These are phyloP conservation scores for Ceratosolen solmsi DNA, from an alignment of 1,140 invertebrate genomes.

Conservation along the genomic window DNA sequence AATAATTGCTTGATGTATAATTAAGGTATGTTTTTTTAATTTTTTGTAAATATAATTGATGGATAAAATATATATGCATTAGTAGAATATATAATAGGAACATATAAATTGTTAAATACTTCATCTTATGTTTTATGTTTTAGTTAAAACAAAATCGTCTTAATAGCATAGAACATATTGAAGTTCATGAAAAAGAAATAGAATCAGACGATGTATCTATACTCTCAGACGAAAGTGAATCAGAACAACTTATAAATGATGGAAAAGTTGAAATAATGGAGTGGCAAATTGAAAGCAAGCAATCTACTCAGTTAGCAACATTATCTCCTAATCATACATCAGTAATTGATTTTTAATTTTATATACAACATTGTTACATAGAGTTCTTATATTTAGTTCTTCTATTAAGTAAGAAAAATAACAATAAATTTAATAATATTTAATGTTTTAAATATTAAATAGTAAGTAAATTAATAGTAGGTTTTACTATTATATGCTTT, in stretches of 20 bases:
- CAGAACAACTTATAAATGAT: slow-evolving; percentile 13
- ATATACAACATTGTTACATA: background rate
- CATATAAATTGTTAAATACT: no score
- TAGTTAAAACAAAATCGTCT: slow-evolving; percentile 19
- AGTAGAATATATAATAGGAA: no score
- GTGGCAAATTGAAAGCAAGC: slow-evolving; percentile 35
- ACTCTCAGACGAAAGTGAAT: slow-evolving; percentile 48
- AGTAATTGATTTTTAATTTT: slow-evolving; percentile 35
- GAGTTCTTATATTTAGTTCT: background rate
- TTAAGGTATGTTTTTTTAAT: no score
- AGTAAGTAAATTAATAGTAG: no score
- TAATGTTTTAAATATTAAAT: no score
- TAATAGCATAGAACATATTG: no score
- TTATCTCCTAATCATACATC: background rate
- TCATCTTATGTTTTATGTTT: no score
- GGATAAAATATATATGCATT: no score
- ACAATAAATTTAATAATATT: no score
- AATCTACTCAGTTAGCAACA: background rate
- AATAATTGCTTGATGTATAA: no score
- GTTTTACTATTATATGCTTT: no score
- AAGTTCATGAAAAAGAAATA: slow-evolving; percentile 38
- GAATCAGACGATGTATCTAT: slow-evolving; percentile 45
- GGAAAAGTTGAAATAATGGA: slow-evolving; percentile 39
- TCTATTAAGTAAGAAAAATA: background rate
- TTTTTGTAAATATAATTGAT: no score